Evolutionary conservation across 2,888 invertebrate genomes (phyloP).

Genomic region (Coremacera marginata): DNA sequence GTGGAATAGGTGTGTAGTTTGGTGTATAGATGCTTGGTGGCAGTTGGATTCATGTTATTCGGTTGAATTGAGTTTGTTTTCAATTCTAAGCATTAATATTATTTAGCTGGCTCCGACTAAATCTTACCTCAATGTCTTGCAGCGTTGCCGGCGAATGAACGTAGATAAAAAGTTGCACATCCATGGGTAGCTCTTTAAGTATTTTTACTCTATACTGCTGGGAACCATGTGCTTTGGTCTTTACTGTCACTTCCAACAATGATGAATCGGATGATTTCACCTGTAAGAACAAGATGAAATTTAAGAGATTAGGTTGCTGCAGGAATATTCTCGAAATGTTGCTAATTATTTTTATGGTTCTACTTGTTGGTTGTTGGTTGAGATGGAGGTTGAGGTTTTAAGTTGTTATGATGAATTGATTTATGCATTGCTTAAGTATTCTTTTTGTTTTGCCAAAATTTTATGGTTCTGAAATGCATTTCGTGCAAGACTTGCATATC

Average conservation of each 20-base stretch:
- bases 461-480: too few relatives aligned
- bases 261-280: slow-evolving; percentile 66
- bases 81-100: background rate
- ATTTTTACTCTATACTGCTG: slow-evolving; percentile 64
- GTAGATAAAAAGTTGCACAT: slow-evolving; percentile 63
- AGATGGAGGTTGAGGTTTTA: slow-evolving; percentile 19
- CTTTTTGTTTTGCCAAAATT: too few relatives aligned
- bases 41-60: background rate
- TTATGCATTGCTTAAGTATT: background rate
- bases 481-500: too few relatives aligned
- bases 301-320: slow-evolving; percentile 38
- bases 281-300: slow-evolving; percentile 49
- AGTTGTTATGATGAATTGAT: background rate
- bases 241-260: slow-evolving; percentile 59
- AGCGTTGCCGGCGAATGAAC: slow-evolving; percentile 66
- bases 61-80: background rate
- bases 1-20: too few relatives aligned
- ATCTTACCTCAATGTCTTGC: slow-evolving; percentile 66
- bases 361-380: too few relatives aligned
- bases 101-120: background rate
- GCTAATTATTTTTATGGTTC: too few relatives aligned
- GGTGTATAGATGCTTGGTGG: background rate
- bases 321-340: background rate
- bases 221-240: slow-evolving; percentile 63
- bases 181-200: slow-evolving; percentile 58